Base-by-base conservation (phyloP, 2,113 vertebrate species). In the Cisticola juncidis region DNA sequence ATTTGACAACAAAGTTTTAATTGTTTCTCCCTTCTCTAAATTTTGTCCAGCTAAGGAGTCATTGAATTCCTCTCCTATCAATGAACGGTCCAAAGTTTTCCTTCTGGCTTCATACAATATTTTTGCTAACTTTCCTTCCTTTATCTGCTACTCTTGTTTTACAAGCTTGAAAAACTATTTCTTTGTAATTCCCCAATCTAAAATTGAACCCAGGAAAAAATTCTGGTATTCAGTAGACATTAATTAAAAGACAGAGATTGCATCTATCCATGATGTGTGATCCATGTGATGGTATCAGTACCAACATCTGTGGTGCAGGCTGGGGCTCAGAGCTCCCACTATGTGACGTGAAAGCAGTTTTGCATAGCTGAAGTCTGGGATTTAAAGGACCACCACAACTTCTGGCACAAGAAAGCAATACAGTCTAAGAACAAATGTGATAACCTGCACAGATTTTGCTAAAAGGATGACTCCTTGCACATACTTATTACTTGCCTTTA, bases 321-420 rank as follows among this genome's bases (percentile, higher is more conserved):
- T 40, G 38, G 22, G 4, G 26, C 40, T 38, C 48, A 42, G 5
- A 57, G 17, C 68, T 58, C 7, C 8, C 14, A 33, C 11, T 23
- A 61, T 0, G 1, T 7, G 14, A 45, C 45, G 61, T 66, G 14
- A 65, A 79, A 69, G 50, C 22, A 89, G 42, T 42, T 91, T 11
- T 47, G 7, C 0, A 0, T 1, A 9, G 36, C 22, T 60, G 0
- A 71, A 77, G 15, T 38, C 40, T 40, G 20, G 5, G 3, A 53
- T n/a, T 20, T 42, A 61, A 58, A 62, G 6, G 20, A 71, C 14
- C 3, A 42, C 6, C 11, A 56, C 19, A 36, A 20, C 8, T 61
- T 25, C 44, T 17, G 14, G 20, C 29, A 60, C 31, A 89, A 47
- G 28, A 11, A 68, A 3, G 4, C 9, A 50, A 73, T 5, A 31